Conservation (phyloP, 2,888 invertebrate genomes). For the Abrostola triplasia region DNA sequence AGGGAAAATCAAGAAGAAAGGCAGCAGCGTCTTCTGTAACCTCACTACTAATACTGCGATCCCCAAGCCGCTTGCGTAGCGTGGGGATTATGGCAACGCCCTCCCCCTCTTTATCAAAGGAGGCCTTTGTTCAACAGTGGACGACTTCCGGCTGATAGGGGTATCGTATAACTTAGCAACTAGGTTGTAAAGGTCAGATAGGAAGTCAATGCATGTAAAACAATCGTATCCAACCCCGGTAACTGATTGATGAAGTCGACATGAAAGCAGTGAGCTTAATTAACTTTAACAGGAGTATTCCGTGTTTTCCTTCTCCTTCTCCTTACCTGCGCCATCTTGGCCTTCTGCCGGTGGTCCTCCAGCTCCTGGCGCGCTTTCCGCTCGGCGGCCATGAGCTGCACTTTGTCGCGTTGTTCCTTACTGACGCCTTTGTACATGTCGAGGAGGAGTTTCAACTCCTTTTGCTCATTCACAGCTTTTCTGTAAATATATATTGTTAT, state of each 20-base stretch:
- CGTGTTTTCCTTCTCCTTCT: not conserved
- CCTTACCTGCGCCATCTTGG: constrained; percentile 94
- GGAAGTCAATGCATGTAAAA: too few species aligned
- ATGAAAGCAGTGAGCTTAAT: not conserved
- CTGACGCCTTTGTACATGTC: constrained; percentile 99
- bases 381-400: constrained; percentile 98
- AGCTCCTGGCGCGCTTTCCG: constrained; percentile 96
- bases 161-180: too few species aligned
- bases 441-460: constrained; percentile 96
- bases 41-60: too few species aligned
- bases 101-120: too few species aligned
- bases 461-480: constrained; percentile 97
- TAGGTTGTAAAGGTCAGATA: too few species aligned
- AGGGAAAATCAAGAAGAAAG: too few species aligned
- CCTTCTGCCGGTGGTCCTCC: constrained; percentile 95
- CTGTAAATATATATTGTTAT: constrained; percentile 76
- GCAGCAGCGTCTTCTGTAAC: too few species aligned
- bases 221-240: not conserved
- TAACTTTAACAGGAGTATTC: too few species aligned
- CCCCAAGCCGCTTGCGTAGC: too few species aligned
- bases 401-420: constrained; percentile 98
- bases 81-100: too few species aligned
- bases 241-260: not conserved
- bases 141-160: too few species aligned
- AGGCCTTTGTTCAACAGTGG: too few species aligned